phyloP scores from a whole-genome alignment of 2,113 vertebrate genomes.

The Daphoenositta chrysoptera region DNA sequence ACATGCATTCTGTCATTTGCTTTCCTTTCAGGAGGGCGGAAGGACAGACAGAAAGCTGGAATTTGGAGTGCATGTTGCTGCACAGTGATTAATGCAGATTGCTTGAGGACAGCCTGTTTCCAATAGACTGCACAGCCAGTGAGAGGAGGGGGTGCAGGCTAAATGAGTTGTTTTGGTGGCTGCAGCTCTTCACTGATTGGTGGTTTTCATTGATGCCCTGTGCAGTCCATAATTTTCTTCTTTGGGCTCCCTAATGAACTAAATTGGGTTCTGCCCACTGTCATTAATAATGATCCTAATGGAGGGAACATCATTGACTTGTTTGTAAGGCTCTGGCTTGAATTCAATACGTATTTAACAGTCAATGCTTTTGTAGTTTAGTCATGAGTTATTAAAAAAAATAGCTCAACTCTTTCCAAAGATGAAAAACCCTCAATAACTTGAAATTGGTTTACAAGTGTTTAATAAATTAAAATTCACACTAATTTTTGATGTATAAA shows the following conservation, averaged over 20 bases:
- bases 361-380: background rate
- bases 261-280: background rate
- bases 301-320: background rate
- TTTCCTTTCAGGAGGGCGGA: accelerated
- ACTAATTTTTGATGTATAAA: background rate
- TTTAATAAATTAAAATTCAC: background rate
- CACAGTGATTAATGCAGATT: background rate
- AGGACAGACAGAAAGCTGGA: background rate
- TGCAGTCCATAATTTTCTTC: background rate
- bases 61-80: background rate
- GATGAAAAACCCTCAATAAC: background rate
- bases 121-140: background rate
- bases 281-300: background rate
- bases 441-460: background rate
- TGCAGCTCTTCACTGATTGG: background rate
- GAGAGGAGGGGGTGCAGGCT: background rate
- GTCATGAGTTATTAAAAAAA: background rate
- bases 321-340: constrained; percentile 3
- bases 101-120: background rate
- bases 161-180: background rate
- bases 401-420: background rate
- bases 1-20: background rate
- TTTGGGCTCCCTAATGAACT: background rate
- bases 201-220: background rate
- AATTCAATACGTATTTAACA: background rate